A percentile compares a stretch with the other conserved stretches of the same genome.
Evolutionary conservation across 2,888 invertebrate genomes (phyloP).

Genomic region (Synergus gifuensis): DNA sequence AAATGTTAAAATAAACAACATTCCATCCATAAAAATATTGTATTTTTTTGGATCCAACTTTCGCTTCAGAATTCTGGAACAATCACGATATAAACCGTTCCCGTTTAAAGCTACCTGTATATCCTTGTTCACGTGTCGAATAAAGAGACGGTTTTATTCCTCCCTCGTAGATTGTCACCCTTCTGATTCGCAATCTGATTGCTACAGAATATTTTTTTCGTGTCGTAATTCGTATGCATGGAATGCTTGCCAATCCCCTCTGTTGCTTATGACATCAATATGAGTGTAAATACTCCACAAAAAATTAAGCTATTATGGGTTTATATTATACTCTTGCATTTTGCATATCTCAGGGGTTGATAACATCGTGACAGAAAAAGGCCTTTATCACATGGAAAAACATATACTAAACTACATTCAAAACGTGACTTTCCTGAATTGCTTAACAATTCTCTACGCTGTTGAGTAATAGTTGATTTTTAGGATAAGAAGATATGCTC

Average conservation of each 20-base stretch:
- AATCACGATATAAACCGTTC: conserved; percentile 26
- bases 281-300: not conserved
- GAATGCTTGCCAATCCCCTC: not conserved
- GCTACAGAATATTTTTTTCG: conserved; percentile 8
- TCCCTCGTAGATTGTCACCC: conserved; percentile 9
- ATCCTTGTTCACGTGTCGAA: conserved; percentile 31
- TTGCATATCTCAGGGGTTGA: not conserved
- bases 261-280: not conserved
- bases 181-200: conserved; percentile 12
- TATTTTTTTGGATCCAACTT: not conserved
- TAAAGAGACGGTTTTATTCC: not conserved
- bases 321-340: not conserved
- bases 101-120: conserved; percentile 20
- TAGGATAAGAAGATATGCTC: not conserved
- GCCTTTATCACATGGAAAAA: not conserved
- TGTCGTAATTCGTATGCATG: not conserved
- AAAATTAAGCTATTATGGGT: not conserved
- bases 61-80: not conserved
- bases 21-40: not conserved
- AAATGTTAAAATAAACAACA: not conserved
- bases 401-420: not conserved
- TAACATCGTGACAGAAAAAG: not conserved
- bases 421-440: not conserved
- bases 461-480: not conserved
- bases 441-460: not conserved